These are phyloP conservation scores for Oedothorax gibbosus DNA, from an alignment of 1,140 invertebrate genomes.

Conservation along the genomic window DNA sequence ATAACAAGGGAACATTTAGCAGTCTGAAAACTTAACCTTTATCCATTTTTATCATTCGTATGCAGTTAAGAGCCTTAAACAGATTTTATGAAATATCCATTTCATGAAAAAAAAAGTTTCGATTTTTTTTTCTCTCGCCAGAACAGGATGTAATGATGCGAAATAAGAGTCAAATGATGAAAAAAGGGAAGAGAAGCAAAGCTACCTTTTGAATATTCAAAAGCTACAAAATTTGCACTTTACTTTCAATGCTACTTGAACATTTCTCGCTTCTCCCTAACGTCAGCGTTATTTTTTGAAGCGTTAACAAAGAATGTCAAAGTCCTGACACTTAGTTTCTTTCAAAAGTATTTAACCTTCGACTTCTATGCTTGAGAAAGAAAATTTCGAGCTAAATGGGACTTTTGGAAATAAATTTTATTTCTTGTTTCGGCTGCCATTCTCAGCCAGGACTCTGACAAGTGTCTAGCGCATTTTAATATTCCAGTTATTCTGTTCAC, in stretches of 20 bases:
- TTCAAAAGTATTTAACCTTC: conserved; percentile 59
- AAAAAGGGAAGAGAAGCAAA: conserved; percentile 7
- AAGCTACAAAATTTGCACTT: conserved; percentile 54
- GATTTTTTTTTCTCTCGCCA: conserved; percentile 23
- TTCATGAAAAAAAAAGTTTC: conserved; percentile 44
- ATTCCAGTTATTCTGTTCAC: conserved; percentile 4
- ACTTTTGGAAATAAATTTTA: conserved; percentile 51
- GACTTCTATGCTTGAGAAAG: conserved; percentile 49
- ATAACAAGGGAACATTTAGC: too few species aligned
- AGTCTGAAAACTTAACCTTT: neutral
- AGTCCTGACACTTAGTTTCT: conserved; percentile 57
- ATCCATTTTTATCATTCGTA: conserved; percentile 16
- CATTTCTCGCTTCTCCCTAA: conserved; percentile 27
- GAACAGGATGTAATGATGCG: conserved; percentile 47
- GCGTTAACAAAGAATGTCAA: conserved; percentile 59
- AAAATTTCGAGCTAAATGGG: conserved; percentile 49
- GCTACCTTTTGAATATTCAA: conserved; percentile 58
- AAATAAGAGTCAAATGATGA: conserved; percentile 49
- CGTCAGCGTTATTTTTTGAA: conserved; percentile 57
- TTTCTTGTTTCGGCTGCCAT: conserved; percentile 37
- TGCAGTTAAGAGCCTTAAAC: conserved; percentile 1
- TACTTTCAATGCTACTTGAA: conserved; percentile 41
- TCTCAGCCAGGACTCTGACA: conserved; percentile 37
- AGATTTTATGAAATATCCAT: conserved; percentile 54
- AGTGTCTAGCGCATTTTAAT: conserved; percentile 34